Percentiles rank a stretch among this genome's conserved stretches.
Evolutionary conservation across 2,113 vertebrate species (phyloP).

Genomic region (Brienomyrus brachyistius): DNA sequence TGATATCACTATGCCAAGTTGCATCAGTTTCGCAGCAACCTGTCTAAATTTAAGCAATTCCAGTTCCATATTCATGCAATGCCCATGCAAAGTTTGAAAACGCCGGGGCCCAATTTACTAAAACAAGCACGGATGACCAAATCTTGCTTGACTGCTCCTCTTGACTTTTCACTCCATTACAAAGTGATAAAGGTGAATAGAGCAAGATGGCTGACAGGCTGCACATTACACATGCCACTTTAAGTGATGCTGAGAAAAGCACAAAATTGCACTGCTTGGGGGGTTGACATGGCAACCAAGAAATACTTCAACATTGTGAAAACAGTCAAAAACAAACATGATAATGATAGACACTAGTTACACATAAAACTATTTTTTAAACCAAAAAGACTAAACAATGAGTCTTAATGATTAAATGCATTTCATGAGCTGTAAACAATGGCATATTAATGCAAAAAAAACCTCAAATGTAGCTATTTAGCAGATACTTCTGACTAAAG

Average conservation of each 20-base stretch:
- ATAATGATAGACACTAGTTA: not conserved
- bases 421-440: not conserved
- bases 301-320: not conserved
- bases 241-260: not conserved
- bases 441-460: not conserved
- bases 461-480: not conserved
- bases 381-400: not conserved
- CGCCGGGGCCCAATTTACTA: not conserved
- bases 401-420: not conserved
- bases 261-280: not conserved
- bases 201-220: not conserved
- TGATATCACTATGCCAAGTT: not conserved
- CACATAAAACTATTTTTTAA: not conserved
- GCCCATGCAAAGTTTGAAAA: not conserved
- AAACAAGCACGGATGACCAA: not conserved
- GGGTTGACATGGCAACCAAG: constrained; percentile 15
- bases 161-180: not conserved
- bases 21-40: not conserved
- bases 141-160: not conserved
- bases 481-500: not conserved
- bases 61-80: not conserved
- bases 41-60: not conserved
- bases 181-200: not conserved
- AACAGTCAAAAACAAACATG: not conserved
- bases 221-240: not conserved